These are phyloP conservation scores for Neolamprologus sp. DNA, from an alignment of 2,113 vertebrate species.

Conservation along the genomic window DNA sequence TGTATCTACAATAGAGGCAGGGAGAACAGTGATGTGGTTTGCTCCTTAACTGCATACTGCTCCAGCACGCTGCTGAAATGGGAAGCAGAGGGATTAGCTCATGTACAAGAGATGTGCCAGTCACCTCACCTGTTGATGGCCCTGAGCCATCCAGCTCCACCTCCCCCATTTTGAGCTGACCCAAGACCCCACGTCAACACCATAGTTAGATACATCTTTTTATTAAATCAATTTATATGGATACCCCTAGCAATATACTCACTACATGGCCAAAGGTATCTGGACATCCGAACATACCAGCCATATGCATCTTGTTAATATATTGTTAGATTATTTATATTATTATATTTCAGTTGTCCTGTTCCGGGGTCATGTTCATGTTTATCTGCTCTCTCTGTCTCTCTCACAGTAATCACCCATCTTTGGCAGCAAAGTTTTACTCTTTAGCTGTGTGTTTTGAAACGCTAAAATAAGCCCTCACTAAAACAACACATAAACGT, in stretches of 20 bases:
- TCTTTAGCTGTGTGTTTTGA: conserved; percentile 23
- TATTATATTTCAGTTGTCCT: not conserved
- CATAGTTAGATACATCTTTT: not conserved
- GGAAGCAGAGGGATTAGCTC: not conserved
- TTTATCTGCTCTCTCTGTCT: not conserved
- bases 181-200: not conserved
- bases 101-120: not conserved
- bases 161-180: not conserved
- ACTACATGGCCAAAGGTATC: not conserved
- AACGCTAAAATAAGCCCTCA: conserved; percentile 39
- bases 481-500: conserved; percentile 52
- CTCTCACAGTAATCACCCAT: not conserved
- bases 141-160: not conserved
- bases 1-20: not conserved
- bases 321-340: not conserved
- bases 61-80: not conserved
- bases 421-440: conserved; percentile 29
- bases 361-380: not conserved
- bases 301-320: not conserved
- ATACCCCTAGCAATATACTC: not conserved
- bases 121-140: not conserved
- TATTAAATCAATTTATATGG: not conserved
- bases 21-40: not conserved
- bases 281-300: not conserved
- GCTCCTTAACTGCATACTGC: not conserved